These are phyloP conservation scores for Paramacrobiotus metropolitanus DNA, from an alignment of 1,140 invertebrate genomes.

Conservation along the genomic window DNA sequence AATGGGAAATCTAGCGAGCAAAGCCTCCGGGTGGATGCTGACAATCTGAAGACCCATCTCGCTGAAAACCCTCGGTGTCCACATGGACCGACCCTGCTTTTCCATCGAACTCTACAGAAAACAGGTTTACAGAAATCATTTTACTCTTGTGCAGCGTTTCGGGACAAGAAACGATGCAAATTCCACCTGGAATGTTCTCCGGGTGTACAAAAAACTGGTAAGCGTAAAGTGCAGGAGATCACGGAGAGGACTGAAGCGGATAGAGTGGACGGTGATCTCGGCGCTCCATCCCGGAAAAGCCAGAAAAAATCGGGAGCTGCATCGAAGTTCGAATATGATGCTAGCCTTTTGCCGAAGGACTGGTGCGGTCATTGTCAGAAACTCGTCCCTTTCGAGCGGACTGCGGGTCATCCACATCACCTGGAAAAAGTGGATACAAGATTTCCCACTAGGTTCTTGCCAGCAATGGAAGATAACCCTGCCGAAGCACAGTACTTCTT, in stretches of 20 bases:
- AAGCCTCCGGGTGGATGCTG: not conserved
- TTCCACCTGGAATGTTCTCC: conserved; percentile 30
- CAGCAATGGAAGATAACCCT: conserved; percentile 35
- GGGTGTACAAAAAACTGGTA: conserved; percentile 12
- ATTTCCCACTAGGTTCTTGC: conserved; percentile 30
- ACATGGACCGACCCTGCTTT: conserved; percentile 38
- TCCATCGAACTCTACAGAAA: conserved; percentile 27
- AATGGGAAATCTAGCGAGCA: too few species aligned
- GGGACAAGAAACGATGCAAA: conserved; percentile 43
- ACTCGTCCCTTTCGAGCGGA: too few species aligned
- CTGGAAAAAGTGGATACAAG: conserved; percentile 22
- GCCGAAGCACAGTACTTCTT: conserved; percentile 53
- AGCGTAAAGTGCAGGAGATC: conserved; percentile 9
- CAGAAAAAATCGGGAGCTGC: too few species aligned
- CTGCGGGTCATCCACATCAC: conserved; percentile 27
- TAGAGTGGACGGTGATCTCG: too few species aligned
- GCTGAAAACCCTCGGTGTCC: not conserved
- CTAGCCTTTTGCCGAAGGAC: too few species aligned
- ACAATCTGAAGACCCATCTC: not conserved
- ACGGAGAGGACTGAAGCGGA: too few species aligned
- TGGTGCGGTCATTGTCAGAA: too few species aligned
- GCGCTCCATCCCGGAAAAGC: too few species aligned
- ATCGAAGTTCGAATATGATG: too few species aligned
- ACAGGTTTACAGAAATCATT: conserved; percentile 24
- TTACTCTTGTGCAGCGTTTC: conserved; percentile 51